Conservation (phyloP, 2,797 vertebrate genomes). For the Sphaeramia orbicularis region DNA sequence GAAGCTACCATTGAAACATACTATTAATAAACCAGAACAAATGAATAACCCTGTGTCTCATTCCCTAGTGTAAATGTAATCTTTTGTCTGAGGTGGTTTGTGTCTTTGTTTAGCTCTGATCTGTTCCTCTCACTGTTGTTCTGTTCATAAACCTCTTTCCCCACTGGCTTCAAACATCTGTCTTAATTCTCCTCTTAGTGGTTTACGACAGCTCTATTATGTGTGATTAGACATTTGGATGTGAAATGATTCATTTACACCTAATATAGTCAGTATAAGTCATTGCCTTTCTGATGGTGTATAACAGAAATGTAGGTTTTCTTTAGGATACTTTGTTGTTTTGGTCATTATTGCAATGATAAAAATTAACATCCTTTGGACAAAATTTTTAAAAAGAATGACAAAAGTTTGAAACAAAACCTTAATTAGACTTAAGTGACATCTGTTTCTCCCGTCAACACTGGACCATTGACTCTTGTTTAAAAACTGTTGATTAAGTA, state of each 20-base stretch:
- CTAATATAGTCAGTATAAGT: not conserved
- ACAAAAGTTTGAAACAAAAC: not conserved
- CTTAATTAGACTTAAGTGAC: not conserved
- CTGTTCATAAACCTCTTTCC: slow-evolving; percentile 19
- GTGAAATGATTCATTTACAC: slow-evolving; percentile 4
- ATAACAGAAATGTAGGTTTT: not conserved
- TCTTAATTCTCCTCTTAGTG: slow-evolving; percentile 36
- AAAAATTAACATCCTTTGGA: too few species aligned
- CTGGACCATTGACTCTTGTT: not conserved
- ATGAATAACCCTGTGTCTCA: slow-evolving; percentile 47
- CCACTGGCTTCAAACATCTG: slow-evolving; percentile 25
- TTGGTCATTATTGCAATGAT: not conserved
- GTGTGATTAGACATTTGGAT: slow-evolving; percentile 28
- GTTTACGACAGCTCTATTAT: slow-evolving; percentile 10
- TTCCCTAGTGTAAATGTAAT: slow-evolving; percentile 43
- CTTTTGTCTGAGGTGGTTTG: slow-evolving; percentile 47
- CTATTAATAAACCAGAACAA: slow-evolving; percentile 50
- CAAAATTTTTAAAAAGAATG: too few species aligned
- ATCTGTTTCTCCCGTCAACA: too few species aligned
- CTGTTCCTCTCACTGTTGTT: slow-evolving; percentile 26
- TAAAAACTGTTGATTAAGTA: not conserved
- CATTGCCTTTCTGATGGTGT: not conserved
- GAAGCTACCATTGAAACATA: slow-evolving; percentile 56
- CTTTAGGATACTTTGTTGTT: not conserved
- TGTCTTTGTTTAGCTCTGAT: slow-evolving; percentile 32